phyloP scores from a whole-genome alignment of 2,113 vertebrate genomes.

The Corythornis madagascariensis region DNA sequence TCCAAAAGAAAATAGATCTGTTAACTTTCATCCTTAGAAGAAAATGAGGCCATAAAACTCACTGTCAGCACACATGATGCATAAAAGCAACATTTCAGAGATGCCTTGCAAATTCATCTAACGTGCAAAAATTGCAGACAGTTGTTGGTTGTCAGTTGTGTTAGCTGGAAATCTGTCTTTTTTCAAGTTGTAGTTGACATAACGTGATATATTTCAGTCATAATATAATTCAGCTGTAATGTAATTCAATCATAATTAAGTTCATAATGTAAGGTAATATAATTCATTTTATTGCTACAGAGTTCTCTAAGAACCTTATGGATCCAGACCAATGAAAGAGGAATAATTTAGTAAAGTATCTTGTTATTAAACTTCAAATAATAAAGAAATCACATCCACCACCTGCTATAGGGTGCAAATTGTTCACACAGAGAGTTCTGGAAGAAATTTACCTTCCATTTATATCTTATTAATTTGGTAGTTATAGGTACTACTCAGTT shows the following conservation, averaged over 20 bases:
- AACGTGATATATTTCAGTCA: background rate
- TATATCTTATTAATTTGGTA: background rate
- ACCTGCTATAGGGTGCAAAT: background rate
- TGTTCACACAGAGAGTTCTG: background rate
- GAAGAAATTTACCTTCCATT: background rate
- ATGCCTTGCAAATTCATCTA: conserved; percentile 49
- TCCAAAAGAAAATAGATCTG: background rate
- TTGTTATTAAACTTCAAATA: background rate
- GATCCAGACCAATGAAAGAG: background rate
- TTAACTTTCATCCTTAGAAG: conserved; percentile 41
- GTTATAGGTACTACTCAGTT: background rate
- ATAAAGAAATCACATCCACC: background rate
- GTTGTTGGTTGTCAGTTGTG: background rate
- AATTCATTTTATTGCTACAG: background rate
- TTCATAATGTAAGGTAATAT: background rate
- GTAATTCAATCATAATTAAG: background rate
- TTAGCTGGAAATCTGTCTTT: background rate
- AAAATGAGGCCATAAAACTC: conserved; percentile 26
- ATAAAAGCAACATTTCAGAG: conserved; percentile 33
- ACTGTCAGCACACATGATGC: background rate
- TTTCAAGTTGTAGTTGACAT: background rate
- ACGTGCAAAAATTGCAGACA: conserved; percentile 31
- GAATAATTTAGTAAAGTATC: background rate
- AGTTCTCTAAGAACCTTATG: background rate
- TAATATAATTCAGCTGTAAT: background rate